phyloP scores from a whole-genome alignment of 2,797 vertebrate genomes.

The Galago senegalensis region DNA sequence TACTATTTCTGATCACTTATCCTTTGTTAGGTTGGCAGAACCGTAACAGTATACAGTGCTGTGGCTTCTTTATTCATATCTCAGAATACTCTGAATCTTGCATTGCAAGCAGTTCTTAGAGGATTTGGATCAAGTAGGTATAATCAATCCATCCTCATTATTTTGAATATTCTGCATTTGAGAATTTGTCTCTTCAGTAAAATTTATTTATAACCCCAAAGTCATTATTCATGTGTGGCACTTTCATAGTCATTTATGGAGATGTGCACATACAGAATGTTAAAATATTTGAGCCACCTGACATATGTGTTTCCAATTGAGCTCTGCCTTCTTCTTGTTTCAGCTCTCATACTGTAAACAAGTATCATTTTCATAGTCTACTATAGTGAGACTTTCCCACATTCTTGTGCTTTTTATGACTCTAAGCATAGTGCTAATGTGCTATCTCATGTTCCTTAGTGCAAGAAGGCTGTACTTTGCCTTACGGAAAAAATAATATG shows the following conservation, averaged over 20 bases:
- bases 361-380: background rate
- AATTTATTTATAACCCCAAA: slow-evolving; percentile 1
- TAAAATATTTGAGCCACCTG: background rate
- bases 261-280: background rate
- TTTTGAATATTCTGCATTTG: slow-evolving; percentile 11
- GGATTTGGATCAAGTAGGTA: background rate
- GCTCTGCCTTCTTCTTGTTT: slow-evolving; percentile 31
- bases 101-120: background rate
- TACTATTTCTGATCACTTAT: slow-evolving; percentile 28
- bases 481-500: background rate
- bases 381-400: background rate
- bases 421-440: background rate
- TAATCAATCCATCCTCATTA: background rate
- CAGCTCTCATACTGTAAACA: background rate
- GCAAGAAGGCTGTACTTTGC: background rate
- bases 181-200: background rate
- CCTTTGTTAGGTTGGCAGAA: slow-evolving; percentile 21
- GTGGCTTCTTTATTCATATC: background rate
- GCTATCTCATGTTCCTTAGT: background rate
- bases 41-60: background rate
- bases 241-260: slow-evolving; percentile 25
- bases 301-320: background rate
- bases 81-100: background rate
- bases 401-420: background rate
- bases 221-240: background rate